Evolutionary conservation across 2,888 invertebrate species (phyloP), one percentile per base, ranked within the genome.

Genomic region (Sturmia bella): DNA sequence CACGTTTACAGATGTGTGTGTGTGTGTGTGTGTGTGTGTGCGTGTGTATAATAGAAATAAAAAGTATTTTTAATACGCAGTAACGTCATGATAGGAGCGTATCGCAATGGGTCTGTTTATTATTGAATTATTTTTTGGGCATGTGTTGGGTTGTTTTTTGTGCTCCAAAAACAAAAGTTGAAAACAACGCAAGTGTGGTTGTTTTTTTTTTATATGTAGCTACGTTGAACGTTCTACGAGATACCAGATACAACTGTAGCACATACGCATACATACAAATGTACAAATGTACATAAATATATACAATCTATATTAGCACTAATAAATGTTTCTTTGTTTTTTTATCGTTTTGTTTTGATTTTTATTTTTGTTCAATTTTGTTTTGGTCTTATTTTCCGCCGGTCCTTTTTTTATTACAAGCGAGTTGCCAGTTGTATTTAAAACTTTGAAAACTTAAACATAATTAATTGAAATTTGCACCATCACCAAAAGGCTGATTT

Each of bases 341-440:
- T 13, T 41, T 27, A 13, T 52, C 32, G 39, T 39, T 59, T 64
- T 68, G 21, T 59, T 54, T 52, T 63, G 17, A 39, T 43, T 43
- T 59, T 66, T 56, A 13, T 59, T n/a, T 61, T 80, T 61, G 6
- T 32, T 64, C 3, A 24, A 17, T 32, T 19, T 73, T 79, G 73
- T 73, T 79, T 56, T 79, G 75, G 68, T 50, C 72, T 66, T 41
- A 68, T 50, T 50, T 80, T 80, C 66, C 68, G 68, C 73, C 73
- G 76, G 72, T 1, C 6, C 32, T 32, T 32, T 32, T 32, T 32
- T 32, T 27, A 27, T 4, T 27, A 27, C 27, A 27, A 3, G 27
- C 3, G 27, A 27, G 27, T 54, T 56, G 54, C 19, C 63, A 73
- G 19, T 32, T 54, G 5, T 9, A 7, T 54, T 17, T 12, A 39